Evolutionary conservation across 2,113 vertebrate genomes (phyloP), one percentile per base, ranked within the genome.

Genomic region (Proteles cristata): DNA sequence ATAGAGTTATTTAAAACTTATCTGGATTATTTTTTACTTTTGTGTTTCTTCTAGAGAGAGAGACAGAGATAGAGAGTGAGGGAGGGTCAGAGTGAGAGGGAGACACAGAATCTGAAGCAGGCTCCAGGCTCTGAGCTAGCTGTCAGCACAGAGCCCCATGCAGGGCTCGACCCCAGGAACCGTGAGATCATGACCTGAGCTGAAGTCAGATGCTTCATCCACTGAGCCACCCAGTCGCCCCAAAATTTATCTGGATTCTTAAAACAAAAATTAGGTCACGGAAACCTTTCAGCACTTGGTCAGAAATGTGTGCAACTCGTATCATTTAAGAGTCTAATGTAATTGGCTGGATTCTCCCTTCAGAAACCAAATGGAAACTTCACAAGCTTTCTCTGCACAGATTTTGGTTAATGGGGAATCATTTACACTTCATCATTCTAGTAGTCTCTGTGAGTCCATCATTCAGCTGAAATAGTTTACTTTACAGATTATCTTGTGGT

Each of bases 1-100:
- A 83, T 12, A 96, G 39, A 96, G 39, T 93, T 17, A 76, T 43
- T 92, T 74, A 45, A 71, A 93, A 93, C 7, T 31, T 89, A 84
- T 15, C 26, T 89, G 23, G 10, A 35, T 91, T 79, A 55, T 48
- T 94, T 58, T 58, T 58, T 61, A 61, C 17, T 23, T 61, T 61
- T 61, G 7, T 61, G 58, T 61, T 61, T 61, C 19, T 61, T 23
- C 23, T 61, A 23, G 58, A 61, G 21, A 23, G 58, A 55, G 50
- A 53, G 53, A 53, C 12, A 53, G 53, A 53, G 53, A 11, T 15
- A 61, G 58, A 61, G 58, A 2, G 16, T 55, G 53, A 55, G 5
- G 21, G 21, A 61, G 7, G 58, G 19, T 23, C 58, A 3, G 6
- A 61, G 21, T 23, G 58, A 61, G 58, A 61, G 8, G 58, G 58